These are phyloP conservation scores for Meiosimyza decipiens DNA, from an alignment of 2,888 invertebrate species.

Conservation along the genomic window DNA sequence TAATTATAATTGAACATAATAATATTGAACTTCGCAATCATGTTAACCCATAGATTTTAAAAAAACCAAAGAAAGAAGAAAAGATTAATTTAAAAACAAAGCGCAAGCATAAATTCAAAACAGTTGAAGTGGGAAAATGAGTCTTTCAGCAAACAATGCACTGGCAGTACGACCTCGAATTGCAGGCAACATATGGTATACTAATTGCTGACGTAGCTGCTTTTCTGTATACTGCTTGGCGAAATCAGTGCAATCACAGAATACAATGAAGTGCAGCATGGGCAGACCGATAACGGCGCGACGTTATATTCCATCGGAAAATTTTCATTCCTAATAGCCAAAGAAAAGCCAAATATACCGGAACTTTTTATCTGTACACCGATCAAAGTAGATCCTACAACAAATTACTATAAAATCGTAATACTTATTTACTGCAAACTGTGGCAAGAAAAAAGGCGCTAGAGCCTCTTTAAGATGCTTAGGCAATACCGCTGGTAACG, in stretches of 20 bases:
- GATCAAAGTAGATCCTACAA: slow-evolving; percentile 80
- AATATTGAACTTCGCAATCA: too few relatives aligned
- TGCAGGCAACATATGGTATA: background rate
- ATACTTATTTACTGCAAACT: slow-evolving; percentile 51
- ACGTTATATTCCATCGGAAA: slow-evolving; percentile 55
- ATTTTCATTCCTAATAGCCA: slow-evolving; percentile 84
- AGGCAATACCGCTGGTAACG: slow-evolving; percentile 71
- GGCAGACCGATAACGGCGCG: background rate
- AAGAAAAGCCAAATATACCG: slow-evolving; percentile 81
- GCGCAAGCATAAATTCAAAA: background rate
- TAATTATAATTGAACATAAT: too few relatives aligned
- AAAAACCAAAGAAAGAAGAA: too few relatives aligned
- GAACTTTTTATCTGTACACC: slow-evolving; percentile 94
- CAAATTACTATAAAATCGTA: slow-evolving; percentile 81
- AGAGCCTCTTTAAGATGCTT: slow-evolving; percentile 70
- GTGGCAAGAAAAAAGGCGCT: slow-evolving; percentile 71
- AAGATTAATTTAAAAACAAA: background rate
- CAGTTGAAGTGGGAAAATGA: slow-evolving; percentile 5
- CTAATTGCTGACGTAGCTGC: background rate
- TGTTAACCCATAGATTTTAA: too few relatives aligned
- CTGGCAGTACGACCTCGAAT: background rate
- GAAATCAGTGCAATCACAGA: slow-evolving; percentile 21
- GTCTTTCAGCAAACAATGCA: slow-evolving; percentile 8
- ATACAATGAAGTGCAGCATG: slow-evolving; percentile 21
- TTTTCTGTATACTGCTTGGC: background rate